Evolutionary conservation across 2,888 invertebrate genomes (phyloP).

Genomic region (Gastrophysa polygoni): DNA sequence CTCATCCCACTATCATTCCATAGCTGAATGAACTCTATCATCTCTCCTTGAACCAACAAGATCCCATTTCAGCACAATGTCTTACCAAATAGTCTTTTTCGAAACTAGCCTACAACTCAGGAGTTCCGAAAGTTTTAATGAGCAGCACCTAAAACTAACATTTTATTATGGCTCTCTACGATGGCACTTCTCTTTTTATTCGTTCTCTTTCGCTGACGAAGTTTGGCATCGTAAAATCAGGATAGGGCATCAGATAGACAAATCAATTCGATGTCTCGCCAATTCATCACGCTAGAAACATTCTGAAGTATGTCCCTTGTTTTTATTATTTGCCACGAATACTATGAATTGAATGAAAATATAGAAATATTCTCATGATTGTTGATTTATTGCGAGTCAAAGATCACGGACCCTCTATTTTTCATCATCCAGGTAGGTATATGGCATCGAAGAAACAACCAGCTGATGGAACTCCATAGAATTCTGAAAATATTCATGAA

Average conservation of each 20-base stretch:
- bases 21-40: background rate
- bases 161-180: constrained; percentile 9
- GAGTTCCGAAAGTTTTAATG: constrained; percentile 15
- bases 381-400: too few species aligned
- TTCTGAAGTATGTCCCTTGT: too few species aligned
- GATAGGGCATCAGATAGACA: background rate
- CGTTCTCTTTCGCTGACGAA: constrained; percentile 1
- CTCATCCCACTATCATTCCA: background rate
- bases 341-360: too few species aligned
- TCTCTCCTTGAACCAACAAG: constrained; percentile 7
- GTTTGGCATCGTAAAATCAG: constrained; percentile 14
- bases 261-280: background rate
- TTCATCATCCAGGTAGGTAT: too few species aligned
- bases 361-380: too few species aligned
- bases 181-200: constrained; percentile 13
- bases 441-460: too few species aligned
- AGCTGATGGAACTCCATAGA: too few species aligned
- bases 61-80: constrained; percentile 15
- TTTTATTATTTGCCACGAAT: too few species aligned
- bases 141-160: constrained; percentile 16
- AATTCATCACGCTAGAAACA: background rate
- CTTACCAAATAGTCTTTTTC: constrained; percentile 8
- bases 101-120: constrained; percentile 15
- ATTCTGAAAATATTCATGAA: too few species aligned
- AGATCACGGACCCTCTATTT: too few species aligned